These are phyloP conservation scores for Corythoichthys intestinalis DNA, from an alignment of 2,113 vertebrate species.

Conservation along the genomic window DNA sequence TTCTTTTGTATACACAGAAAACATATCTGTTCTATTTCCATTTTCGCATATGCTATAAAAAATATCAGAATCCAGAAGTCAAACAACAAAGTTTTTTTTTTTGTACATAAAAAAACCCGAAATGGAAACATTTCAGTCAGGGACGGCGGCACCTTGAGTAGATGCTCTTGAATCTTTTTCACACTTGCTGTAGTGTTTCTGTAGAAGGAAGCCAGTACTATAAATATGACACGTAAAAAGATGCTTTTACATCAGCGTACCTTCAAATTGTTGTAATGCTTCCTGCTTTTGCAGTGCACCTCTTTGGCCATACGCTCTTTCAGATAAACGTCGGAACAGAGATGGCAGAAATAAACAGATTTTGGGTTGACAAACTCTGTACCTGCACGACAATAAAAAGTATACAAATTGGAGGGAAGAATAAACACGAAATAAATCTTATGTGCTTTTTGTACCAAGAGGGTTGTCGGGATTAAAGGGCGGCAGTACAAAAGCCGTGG, in stretches of 20 bases:
- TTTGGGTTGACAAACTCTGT: constrained; percentile 70
- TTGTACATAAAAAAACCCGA: too few species aligned
- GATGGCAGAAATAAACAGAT: constrained; percentile 69
- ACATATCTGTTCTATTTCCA: too few species aligned
- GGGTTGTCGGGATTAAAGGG: constrained; percentile 56
- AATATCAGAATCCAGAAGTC: too few species aligned
- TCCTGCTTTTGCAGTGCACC: constrained; percentile 49
- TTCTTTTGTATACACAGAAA: too few species aligned
- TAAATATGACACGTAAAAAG: background rate
- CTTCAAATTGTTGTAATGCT: constrained; percentile 52
- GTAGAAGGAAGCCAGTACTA: background rate
- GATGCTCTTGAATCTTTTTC: background rate
- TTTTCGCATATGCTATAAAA: too few species aligned
- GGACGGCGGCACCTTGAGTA: background rate
- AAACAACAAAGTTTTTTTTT: too few species aligned
- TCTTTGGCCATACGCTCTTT: constrained; percentile 35
- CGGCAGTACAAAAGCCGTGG: constrained; percentile 42
- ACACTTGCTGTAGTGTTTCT: constrained; percentile 60
- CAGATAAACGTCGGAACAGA: constrained; percentile 59
- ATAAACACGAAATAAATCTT: background rate
- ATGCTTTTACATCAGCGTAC: constrained; percentile 4
- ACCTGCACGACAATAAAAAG: constrained; percentile 39
- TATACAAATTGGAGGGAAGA: background rate
- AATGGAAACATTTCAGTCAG: constrained; percentile 16
- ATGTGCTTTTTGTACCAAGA: constrained; percentile 49